A percentile compares a stretch with the other conserved stretches of the same genome.
phyloP scores from a whole-genome alignment of 2,888 invertebrate genomes.

The Eulithis testata region DNA sequence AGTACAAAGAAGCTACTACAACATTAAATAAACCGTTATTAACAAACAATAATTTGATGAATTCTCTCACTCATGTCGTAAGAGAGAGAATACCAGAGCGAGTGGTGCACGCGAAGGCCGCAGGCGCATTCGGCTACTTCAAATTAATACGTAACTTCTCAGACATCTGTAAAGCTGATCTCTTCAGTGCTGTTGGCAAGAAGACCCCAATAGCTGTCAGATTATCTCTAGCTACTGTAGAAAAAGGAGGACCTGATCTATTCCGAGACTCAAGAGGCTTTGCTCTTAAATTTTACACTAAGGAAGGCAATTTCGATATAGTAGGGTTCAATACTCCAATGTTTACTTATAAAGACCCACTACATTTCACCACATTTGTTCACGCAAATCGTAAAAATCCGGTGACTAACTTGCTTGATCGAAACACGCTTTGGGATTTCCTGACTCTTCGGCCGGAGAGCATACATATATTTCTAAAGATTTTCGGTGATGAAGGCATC shows the following conservation, averaged over 20 bases:
- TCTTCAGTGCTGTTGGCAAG: constrained; percentile 90
- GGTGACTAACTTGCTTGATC: constrained; percentile 91
- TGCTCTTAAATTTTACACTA: constrained; percentile 95
- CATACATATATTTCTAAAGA: constrained; percentile 89
- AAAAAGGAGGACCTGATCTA: constrained; percentile 93
- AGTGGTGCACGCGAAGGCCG: constrained; percentile 96
- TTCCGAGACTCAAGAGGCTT: constrained; percentile 95
- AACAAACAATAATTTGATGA: constrained; percentile 90
- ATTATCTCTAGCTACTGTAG: constrained; percentile 90
- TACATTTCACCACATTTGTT: constrained; percentile 94
- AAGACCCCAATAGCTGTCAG: constrained; percentile 90
- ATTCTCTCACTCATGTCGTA: constrained; percentile 90
- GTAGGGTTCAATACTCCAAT: constrained; percentile 95
- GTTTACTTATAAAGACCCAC: constrained; percentile 94
- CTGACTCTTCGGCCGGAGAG: constrained; percentile 92
- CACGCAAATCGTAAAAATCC: constrained; percentile 97
- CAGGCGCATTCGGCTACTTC: constrained; percentile 93
- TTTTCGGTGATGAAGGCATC: constrained; percentile 94
- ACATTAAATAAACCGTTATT: constrained; percentile 91
- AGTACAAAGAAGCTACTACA: constrained; percentile 85
- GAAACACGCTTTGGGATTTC: constrained; percentile 97
- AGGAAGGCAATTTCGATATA: constrained; percentile 95
- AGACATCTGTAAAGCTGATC: constrained; percentile 89
- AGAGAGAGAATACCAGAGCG: constrained; percentile 96
- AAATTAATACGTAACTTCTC: constrained; percentile 93